These are phyloP conservation scores for Trinectes maculatus DNA, from an alignment of 2,113 vertebrate species.

Conservation along the genomic window DNA sequence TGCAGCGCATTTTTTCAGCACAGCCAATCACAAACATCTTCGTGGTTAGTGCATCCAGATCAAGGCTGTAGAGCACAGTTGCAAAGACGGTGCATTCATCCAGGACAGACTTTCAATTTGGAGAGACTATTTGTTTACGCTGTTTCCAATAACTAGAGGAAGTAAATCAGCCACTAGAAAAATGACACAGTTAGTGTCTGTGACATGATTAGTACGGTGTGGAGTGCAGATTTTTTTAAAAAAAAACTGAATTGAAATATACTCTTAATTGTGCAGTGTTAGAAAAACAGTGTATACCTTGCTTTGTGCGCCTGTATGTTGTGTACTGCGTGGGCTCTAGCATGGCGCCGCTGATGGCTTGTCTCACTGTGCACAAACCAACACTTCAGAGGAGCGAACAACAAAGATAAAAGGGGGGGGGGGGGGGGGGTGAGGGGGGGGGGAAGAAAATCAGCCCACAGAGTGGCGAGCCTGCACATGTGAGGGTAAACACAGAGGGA, in stretches of 20 bases:
- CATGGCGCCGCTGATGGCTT: conserved; percentile 5
- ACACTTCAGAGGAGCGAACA: conserved; percentile 16
- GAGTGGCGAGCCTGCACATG: conserved; percentile 1
- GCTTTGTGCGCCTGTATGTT: not conserved
- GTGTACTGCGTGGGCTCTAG: not conserved
- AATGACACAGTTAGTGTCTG: conserved; percentile 6
- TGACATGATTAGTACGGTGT: not conserved
- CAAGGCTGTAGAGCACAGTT: not conserved
- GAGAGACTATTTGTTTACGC: not conserved
- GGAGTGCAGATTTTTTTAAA: not conserved
- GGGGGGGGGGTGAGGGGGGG: no score
- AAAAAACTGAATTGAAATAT: no score
- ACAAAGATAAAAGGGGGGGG: no score
- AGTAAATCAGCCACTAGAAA: conserved; percentile 5
- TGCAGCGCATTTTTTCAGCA: not conserved
- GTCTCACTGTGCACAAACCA: conserved; percentile 19
- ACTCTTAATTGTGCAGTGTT: not conserved
- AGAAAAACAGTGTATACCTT: conserved; percentile 2
- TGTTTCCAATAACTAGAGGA: not conserved
- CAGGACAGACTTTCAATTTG: not conserved
- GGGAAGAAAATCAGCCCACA: not conserved
- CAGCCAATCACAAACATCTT: conserved; percentile 5
- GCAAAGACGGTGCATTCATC: not conserved
- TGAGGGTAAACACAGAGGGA: conserved; percentile 6
- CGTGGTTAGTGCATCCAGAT: conserved; percentile 6